Evolutionary conservation across 2,113 vertebrate species (phyloP).

Genomic region (Cichladusa arquata): DNA sequence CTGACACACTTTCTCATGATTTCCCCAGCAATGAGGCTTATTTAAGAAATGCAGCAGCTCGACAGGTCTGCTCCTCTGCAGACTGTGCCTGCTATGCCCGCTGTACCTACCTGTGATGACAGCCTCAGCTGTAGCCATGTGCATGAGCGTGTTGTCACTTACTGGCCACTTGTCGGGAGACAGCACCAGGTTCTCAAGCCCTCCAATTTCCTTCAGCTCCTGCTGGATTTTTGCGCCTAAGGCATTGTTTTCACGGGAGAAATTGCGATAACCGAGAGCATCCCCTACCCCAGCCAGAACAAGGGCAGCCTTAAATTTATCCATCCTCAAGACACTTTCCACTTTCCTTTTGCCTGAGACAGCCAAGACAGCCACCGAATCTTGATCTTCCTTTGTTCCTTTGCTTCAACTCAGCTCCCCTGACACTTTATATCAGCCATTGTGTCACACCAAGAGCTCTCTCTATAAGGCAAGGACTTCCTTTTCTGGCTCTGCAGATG

Average conservation of each 20-base stretch:
- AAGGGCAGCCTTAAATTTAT: slow-evolving; percentile 91
- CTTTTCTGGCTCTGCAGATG: slow-evolving; percentile 72
- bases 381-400: slow-evolving; percentile 47
- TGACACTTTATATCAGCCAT: slow-evolving; percentile 66
- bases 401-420: slow-evolving; percentile 32
- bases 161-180: slow-evolving; percentile 88
- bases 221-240: slow-evolving; percentile 83
- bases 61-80: not conserved
- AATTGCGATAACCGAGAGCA: slow-evolving; percentile 86
- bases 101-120: slow-evolving; percentile 86
- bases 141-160: slow-evolving; percentile 91
- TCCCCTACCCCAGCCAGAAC: slow-evolving; percentile 87
- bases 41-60: not conserved
- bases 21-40: not conserved
- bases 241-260: slow-evolving; percentile 76
- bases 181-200: slow-evolving; percentile 81
- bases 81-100: accelerated
- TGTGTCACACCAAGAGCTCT: slow-evolving; percentile 70
- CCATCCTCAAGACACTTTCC: slow-evolving; percentile 71
- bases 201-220: slow-evolving; percentile 82
- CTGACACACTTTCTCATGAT: not conserved
- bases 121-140: slow-evolving; percentile 89
- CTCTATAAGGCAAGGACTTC: slow-evolving; percentile 85
- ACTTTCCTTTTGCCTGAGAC: not conserved
- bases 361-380: not conserved